Evolutionary conservation across 1,140 invertebrate species (phyloP), one percentile per base, ranked within the genome.

Genomic region (Macrocentrus cingulum): DNA sequence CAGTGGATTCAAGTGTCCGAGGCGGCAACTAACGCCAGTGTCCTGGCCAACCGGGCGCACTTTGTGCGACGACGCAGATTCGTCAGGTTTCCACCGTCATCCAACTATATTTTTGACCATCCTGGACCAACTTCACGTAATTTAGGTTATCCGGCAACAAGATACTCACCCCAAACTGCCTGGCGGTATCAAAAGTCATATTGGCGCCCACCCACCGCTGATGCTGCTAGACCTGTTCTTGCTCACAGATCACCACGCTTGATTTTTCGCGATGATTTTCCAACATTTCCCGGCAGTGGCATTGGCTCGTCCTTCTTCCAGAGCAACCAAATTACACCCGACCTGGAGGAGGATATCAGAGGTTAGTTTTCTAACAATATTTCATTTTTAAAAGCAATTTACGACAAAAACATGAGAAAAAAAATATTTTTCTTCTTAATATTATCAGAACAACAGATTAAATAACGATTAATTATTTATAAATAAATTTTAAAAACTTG

Each of bases 211-310:
- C 46, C 61, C 1, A 29, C n/a, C n/a, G n/a, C 59, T 13, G 73
- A 74, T 9, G 71, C 68, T 42, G 45, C 63, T 5, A 67, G 71
- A 23, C 79, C 80, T n/a, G 74, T 80, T 9, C 81, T 82, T 79
- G 76, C 75, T 0, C 81, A 82, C 37, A 70, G 82, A 42, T 81
- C 79, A 4, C 82, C 81, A 0, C 59, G 82, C 36, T 60, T 83
- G 1, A 81, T 83, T 23, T 83, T 83, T 50, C 70, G 81, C 0
- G 82, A 82, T 58, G 77, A 80, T 18, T 77, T 72, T 64, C 66
- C 75, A 34, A 59, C 67, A 44, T 58, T 63, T 15, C 62, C 72
- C 2, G 70, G 64, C 6, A 68, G 67, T 19, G 66, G 65, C 7
- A 62, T 62, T 41, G 63, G 66, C 50, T 52, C 63, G n/a, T 75